Base-by-base conservation (phyloP, 1,140 invertebrate species). In the Drosophila asahinai region DNA sequence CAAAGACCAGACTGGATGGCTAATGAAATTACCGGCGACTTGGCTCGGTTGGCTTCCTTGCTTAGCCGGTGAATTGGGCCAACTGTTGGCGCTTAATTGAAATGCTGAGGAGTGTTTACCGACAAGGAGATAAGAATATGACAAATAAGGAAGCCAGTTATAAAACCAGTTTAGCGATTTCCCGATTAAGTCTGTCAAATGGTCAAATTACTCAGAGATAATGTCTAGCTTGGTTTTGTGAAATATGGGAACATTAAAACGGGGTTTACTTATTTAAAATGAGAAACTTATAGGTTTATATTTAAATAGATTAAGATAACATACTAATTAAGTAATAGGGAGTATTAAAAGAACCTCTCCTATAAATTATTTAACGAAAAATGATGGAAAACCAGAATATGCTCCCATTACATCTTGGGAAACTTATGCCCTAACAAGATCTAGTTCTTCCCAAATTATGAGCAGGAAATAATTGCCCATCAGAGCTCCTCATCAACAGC, bases 11-110 rank as follows among this genome's bases (percentile, higher is more conserved):
- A 74, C 68, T 52, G 57, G 27, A 55, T 60, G 70, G 42, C 61
- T 79, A 80, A 77, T 84, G 62, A 58, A 77, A 67, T 72, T 73
- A 77, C 63, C 52, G 71, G 42, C 27, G 42, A 68, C 59, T 59
- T 45, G 51, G 40, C 9, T 62, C 25, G 45, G 45, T 45, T 42
- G 54, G 67, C 59, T 60, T 73, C 66, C 52, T 67, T 51, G 70
- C 36, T 33, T 49, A 43, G 54, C 52, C 68, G 38, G 27, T 55
- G 36, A 71, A 71, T 68, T 71, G 67, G 67, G 49, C 43, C 67
- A 45, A n/a, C 63, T 30, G 40, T 68, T 71, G 67, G 67, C 49
- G 67, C 64, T 38, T 73, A 73, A 74, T 74, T 74, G 71, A 74
- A 74, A 74, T 61, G 67, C 68, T 38, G 66, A 52, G 71, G 57